Evolutionary conservation across 2,888 invertebrate species (phyloP), one percentile per base, ranked within the genome.

Genomic region (Serrognathus titanus): DNA sequence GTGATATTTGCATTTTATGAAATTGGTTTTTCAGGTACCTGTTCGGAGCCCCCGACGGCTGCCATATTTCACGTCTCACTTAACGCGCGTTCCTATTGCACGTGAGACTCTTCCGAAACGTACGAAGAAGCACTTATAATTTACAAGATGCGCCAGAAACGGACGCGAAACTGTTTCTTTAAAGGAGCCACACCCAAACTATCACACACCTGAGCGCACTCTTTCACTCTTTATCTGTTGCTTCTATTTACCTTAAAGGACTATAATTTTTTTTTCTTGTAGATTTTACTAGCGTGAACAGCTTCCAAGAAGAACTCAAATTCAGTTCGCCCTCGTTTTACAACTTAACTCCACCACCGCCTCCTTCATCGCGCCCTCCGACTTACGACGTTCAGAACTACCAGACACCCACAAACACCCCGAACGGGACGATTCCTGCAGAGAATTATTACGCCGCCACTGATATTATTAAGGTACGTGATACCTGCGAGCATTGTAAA

Each of bases 361-460:
- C 80, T 0, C 80, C 80, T 2, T 69, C 77, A 9, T 75, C 78
- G 3, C 78, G 78, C 35, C 80, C 81, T 5, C 77, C 78, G 20
- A 70, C 73, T n/a, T 79, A 79, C 71, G 80, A 80, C 60, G 74
- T 73, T 51, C 77, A 77, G 63, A 76, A 73, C 63, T 77, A 76
- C 65, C 72, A 75, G 63, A 72, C 73, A 38, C 71, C 77, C 36
- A 72, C 72, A 41, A 74, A 71, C 69, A 16, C 35, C 16, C 69
- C 74, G 37, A 74, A 74, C 53, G 73, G 73, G 40, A 57, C 58
- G 8, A 69, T 75, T 58, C 71, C 73, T 38, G 64, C 74, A 3
- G 85, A 85, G 71, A 87, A 85, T 69, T 89, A 88, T 76, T 90
- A 90, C 71, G 90, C 90, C 1, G 89, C 90, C 41, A 90, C 89